phyloP scores from a whole-genome alignment of 2,113 vertebrate genomes.

The Tetrax tetrax region DNA sequence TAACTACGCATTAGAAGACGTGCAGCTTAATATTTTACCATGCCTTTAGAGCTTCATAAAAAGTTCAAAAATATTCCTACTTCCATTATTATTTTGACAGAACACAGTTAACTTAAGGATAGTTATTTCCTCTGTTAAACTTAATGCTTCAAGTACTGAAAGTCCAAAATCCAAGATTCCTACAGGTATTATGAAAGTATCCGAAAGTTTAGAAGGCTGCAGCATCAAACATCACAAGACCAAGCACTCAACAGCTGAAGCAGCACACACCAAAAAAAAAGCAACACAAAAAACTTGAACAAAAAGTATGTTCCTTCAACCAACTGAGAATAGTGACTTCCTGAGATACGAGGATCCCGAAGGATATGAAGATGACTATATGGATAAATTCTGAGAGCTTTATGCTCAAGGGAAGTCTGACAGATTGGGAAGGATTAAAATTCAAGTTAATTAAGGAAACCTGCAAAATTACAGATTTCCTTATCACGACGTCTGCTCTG shows the following conservation, averaged over 20 bases:
- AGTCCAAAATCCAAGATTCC: background rate
- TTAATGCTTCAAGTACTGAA: background rate
- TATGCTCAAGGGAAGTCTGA: background rate
- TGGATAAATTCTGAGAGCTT: background rate
- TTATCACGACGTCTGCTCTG: background rate
- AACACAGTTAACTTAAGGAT: background rate
- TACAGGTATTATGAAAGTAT: background rate
- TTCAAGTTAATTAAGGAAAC: background rate
- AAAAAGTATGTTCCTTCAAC: background rate
- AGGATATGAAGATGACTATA: background rate
- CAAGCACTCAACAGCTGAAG: background rate
- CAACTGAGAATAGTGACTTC: background rate
- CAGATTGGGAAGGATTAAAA: background rate
- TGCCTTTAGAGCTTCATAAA: background rate
- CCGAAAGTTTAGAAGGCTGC: background rate
- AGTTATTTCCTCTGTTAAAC: background rate
- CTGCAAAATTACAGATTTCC: background rate
- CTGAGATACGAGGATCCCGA: background rate
- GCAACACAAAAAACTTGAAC: background rate
- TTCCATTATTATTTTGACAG: background rate
- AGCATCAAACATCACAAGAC: background rate
- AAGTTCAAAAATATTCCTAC: background rate
- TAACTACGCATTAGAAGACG: background rate
- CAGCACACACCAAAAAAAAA: background rate
- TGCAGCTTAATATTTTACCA: background rate